phyloP scores from a whole-genome alignment of 35 echinoderm and acorn worm species.

The Patiria miniata region DNA sequence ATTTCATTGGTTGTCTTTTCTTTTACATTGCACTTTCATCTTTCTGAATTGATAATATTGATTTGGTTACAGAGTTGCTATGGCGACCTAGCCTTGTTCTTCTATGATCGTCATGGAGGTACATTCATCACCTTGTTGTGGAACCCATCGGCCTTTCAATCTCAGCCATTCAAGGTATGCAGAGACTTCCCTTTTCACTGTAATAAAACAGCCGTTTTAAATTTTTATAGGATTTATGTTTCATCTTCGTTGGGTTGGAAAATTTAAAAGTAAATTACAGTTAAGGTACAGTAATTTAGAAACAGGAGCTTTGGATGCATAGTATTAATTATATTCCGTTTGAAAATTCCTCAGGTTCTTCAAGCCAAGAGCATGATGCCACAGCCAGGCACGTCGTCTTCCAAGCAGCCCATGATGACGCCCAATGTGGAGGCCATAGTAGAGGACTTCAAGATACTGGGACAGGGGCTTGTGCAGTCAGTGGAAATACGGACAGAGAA shows the following conservation, averaged over 20 bases:
- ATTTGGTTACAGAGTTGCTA: slow-evolving; percentile 61
- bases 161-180: slow-evolving; percentile 76
- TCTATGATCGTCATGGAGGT: slow-evolving; percentile 84
- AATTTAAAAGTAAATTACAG: too few species aligned
- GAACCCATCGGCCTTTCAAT: slow-evolving; percentile 73
- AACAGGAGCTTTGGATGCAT: too few species aligned
- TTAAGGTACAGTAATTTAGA: too few species aligned
- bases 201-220: background rate
- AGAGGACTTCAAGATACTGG: slow-evolving; percentile 72
- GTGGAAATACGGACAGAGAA: slow-evolving; percentile 76
- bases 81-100: slow-evolving; percentile 80
- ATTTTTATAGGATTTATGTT: too few species aligned
- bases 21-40: too few species aligned
- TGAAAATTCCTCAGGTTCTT: slow-evolving; percentile 19
- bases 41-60: too few species aligned
- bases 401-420: slow-evolving; percentile 18
- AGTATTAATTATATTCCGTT: too few species aligned
- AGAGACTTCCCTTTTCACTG: background rate
- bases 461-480: slow-evolving; percentile 64
- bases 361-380: slow-evolving; percentile 60
- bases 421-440: slow-evolving; percentile 81
- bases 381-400: background rate
- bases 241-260: too few species aligned
- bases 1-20: too few species aligned
- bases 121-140: slow-evolving; percentile 70